Evolutionary conservation across 1,140 invertebrate genomes (phyloP).

Genomic region (Brachionus manjavacas): DNA sequence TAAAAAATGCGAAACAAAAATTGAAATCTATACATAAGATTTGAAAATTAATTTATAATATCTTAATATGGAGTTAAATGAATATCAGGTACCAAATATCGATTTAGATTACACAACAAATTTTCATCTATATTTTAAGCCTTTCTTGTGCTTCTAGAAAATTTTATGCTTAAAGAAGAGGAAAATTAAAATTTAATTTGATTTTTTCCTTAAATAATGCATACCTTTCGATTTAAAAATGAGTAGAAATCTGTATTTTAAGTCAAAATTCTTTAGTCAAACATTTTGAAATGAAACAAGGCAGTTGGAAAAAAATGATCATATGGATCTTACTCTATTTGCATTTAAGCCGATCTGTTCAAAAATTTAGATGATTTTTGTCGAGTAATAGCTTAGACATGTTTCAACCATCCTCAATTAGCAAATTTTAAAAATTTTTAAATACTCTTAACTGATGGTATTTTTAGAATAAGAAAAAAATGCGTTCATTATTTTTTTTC

Average conservation of each 20-base stretch:
- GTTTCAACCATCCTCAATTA: too few relatives aligned
- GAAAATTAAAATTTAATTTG: slow-evolving; percentile 26
- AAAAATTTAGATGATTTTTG: too few relatives aligned
- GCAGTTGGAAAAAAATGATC: background rate
- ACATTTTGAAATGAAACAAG: background rate
- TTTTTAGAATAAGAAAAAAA: too few relatives aligned
- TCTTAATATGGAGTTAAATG: background rate
- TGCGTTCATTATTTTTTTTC: too few relatives aligned
- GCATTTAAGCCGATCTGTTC: too few relatives aligned
- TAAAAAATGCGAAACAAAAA: too few relatives aligned
- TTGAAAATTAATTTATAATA: background rate
- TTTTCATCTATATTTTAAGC: background rate
- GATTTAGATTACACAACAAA: background rate
- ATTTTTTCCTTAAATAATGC: background rate
- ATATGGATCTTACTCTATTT: background rate
- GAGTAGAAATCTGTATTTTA: background rate
- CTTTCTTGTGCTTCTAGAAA: background rate
- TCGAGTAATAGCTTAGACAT: background rate
- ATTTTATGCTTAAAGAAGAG: background rate
- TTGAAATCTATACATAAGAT: background rate
- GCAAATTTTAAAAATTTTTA: too few relatives aligned
- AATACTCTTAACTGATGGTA: too few relatives aligned
- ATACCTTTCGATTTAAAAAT: background rate
- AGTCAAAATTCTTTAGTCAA: background rate
- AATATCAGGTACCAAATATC: background rate